phyloP scores from a whole-genome alignment of 2,113 vertebrate species.

The Aegypius monachus region DNA sequence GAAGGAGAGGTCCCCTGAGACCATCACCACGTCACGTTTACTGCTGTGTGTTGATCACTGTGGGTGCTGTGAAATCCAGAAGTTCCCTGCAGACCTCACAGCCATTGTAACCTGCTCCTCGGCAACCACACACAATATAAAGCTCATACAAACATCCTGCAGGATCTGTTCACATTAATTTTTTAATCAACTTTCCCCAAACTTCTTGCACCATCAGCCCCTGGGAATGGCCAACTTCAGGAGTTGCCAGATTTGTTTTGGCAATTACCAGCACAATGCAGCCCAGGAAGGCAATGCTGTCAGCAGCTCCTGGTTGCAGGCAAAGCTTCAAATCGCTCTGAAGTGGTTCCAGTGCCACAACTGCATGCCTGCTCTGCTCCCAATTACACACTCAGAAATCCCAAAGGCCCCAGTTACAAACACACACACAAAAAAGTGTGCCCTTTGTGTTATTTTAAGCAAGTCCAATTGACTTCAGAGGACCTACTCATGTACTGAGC shows the following conservation, averaged over 20 bases:
- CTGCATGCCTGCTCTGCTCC: background rate
- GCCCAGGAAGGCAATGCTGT: background rate
- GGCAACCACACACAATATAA: background rate
- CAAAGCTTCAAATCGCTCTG: background rate
- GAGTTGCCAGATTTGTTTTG: background rate
- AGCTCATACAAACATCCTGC: background rate
- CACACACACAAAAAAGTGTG: background rate
- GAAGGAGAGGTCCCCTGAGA: background rate
- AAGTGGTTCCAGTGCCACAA: background rate
- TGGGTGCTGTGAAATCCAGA: background rate
- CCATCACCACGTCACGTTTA: background rate
- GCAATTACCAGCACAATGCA: background rate
- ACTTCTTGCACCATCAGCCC: background rate
- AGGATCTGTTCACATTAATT: fast-evolving
- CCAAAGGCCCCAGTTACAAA: background rate
- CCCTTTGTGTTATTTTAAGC: background rate
- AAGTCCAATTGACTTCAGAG: background rate
- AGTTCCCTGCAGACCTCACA: background rate
- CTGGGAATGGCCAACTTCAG: background rate
- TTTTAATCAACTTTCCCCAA: background rate
- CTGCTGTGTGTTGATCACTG: background rate
- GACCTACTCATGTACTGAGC: background rate
- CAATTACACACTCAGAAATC: background rate
- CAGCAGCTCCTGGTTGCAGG: background rate
- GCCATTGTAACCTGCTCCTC: background rate